phyloP scores from a whole-genome alignment of 2,113 vertebrate species.

The Sinocyclocheilus maitianheensis region DNA sequence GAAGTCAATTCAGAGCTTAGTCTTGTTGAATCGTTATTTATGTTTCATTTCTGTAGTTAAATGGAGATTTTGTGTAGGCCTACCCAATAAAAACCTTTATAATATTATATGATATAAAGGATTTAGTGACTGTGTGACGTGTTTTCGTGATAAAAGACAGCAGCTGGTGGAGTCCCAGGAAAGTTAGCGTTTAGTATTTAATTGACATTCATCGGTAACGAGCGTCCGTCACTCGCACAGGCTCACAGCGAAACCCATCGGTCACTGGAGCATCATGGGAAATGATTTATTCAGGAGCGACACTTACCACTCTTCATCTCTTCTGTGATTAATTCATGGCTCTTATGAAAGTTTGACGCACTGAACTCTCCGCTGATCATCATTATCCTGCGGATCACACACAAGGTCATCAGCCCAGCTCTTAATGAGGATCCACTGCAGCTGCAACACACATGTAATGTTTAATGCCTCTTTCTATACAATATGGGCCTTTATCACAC shows the following conservation, averaged over 20 bases:
- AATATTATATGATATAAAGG: no score
- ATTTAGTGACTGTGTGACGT: no score
- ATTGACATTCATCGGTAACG: constrained; percentile 18
- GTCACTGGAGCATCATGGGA: constrained; percentile 64
- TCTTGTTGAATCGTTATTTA: no score
- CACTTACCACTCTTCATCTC: constrained; percentile 69
- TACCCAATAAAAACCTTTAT: no score
- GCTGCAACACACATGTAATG: no score
- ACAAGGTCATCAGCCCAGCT: constrained; percentile 4
- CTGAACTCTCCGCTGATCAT: constrained; percentile 66
- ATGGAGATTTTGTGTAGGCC: no score
- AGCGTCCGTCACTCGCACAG: constrained; percentile 46
- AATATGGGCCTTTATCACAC: no score
- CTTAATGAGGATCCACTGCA: constrained; percentile 38
- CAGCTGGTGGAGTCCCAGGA: neutral
- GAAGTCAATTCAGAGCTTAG: no score
- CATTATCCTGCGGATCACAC: constrained; percentile 49
- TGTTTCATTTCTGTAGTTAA: no score
- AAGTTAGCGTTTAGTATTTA: constrained; percentile 53
- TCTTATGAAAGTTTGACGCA: constrained; percentile 74
- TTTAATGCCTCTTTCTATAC: no score
- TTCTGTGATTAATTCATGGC: constrained; percentile 77
- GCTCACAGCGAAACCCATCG: constrained; percentile 41
- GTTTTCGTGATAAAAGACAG: no score
- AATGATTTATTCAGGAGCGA: constrained; percentile 75